Base-by-base conservation (phyloP, 2,113 vertebrate species). In the Rhodinocichla rosea region DNA sequence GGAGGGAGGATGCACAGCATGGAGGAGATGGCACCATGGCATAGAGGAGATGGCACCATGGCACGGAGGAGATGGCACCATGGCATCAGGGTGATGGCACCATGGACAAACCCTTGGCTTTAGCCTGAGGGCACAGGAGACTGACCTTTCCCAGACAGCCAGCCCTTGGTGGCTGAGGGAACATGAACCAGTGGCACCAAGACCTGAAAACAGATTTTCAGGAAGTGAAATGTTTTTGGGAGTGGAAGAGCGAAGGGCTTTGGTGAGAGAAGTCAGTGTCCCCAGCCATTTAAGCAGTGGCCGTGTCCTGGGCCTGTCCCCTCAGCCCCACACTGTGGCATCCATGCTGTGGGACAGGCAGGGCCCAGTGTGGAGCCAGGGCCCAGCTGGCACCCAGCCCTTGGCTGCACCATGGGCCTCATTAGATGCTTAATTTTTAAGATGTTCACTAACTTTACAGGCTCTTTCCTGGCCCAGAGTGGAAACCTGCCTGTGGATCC, bases 311-410 rank as follows among this genome's bases (percentile, higher is more conserved):
- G 47, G 23, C 57, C 40, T 9, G 0, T 39, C 6, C 20, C 39
- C 67, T 2, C 32, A 52, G 55, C 37, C 52, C 28, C 60, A 2
- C 44, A 8, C 0, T 23, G 5, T 1, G 40, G 74, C 74, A 23
- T 53, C 2, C 44, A 8, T 10, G 32, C 47, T n/a, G 37, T 2
- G 6, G 57, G 42, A 16, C 1, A 44, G 86, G 94, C 63, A 47
- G 64, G 76, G 80, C 83, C 62, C 0, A 0, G 56, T 1, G 3
- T 0, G 0, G 42, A n/a, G 45, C 40, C 23, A 0, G 55, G 10
- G 6, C 89, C 86, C 64, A 47, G 4, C 80, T 87, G 91, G 86
- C 70, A n/a, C 77, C 77, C 5, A 42, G 84, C 83, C 92, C 80
- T 82, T 32, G 81, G 60, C 86, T 73, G 32, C 74, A 22, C 28